These are phyloP conservation scores for Pedionomus torquatus DNA, from an alignment of 2,113 vertebrate species.

Conservation along the genomic window DNA sequence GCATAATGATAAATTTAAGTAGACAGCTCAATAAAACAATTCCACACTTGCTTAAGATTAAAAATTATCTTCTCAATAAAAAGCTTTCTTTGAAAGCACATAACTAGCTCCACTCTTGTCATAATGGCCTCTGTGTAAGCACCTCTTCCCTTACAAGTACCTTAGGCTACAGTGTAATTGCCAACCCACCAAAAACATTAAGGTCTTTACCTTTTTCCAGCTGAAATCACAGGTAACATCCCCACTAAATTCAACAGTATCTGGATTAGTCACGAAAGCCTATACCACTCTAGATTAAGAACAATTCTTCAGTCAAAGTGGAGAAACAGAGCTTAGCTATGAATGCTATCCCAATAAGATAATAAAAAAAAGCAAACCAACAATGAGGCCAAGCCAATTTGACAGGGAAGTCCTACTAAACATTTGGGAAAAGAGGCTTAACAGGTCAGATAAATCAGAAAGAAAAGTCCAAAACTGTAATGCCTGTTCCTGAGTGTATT, in stretches of 20 bases:
- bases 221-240: neutral
- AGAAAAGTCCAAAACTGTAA: neutral
- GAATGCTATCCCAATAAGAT: neutral
- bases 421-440: neutral
- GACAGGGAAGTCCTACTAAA: neutral
- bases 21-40: neutral
- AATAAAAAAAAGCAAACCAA: neutral
- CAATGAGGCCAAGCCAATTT: neutral
- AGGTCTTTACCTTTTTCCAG: neutral
- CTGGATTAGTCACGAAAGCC: neutral
- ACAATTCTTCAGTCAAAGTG: neutral
- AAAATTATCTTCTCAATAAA: neutral
- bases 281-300: neutral
- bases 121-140: neutral
- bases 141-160: neutral
- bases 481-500: accelerated
- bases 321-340: accelerated
- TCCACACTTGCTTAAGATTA: neutral
- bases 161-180: neutral
- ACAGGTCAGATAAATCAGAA: neutral
- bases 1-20: neutral
- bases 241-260: neutral
- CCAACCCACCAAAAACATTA: neutral
- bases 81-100: neutral
- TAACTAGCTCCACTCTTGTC: neutral